Conservation (phyloP, 2,113 vertebrate genomes). For the Echinops telfairi region DNA sequence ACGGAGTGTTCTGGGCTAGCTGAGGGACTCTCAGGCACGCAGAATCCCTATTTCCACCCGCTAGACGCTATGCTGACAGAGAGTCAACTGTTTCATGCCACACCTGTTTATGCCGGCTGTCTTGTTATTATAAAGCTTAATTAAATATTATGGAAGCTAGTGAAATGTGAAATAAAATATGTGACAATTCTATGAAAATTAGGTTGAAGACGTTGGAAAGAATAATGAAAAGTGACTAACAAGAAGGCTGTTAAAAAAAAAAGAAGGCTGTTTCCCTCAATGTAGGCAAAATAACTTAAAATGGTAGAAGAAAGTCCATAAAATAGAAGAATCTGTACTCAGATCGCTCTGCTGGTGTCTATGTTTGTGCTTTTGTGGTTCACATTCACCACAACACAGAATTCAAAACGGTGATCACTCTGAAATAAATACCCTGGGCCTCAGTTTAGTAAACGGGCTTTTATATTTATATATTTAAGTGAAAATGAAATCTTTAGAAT, state of each 20-base stretch:
- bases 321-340: not conserved
- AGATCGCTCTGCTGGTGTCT: not conserved
- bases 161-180: constrained; percentile 11
- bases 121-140: constrained; percentile 38
- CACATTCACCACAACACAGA: not conserved
- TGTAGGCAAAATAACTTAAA: not conserved
- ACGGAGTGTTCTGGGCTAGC: not conserved
- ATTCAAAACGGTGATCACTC: constrained; percentile 2
- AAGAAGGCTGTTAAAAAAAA: constrained; percentile 17
- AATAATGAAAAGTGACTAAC: constrained; percentile 25
- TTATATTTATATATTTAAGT: not conserved
- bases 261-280: constrained; percentile 34
- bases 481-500: not conserved
- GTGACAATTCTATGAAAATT: constrained; percentile 48
- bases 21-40: not conserved
- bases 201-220: constrained; percentile 28
- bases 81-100: not conserved
- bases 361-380: not conserved
- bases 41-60: not conserved
- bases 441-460: constrained; percentile 22
- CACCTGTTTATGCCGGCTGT: not conserved
- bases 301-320: not conserved
- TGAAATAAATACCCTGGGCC: not conserved
- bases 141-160: constrained; percentile 55
- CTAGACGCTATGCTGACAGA: not conserved